Evolutionary conservation across 2,888 invertebrate species (phyloP), one percentile per base, ranked within the genome.

Genomic region (Hirtodrosophila cameraria): DNA sequence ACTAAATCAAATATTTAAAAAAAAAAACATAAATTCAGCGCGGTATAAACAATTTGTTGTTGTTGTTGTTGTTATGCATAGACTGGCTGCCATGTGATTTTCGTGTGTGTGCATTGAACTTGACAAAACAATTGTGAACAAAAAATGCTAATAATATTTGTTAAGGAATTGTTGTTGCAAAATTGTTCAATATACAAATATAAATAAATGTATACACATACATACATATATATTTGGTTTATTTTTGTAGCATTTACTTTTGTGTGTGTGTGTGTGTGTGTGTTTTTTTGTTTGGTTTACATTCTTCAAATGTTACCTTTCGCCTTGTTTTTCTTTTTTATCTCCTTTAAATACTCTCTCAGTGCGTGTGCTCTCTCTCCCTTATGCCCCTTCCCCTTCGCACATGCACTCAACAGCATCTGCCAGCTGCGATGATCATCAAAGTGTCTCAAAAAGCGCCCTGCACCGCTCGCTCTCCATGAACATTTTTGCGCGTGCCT

Each of bases 241-340:
- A 86, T 80, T 80, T 86, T 50, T 58, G 79, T 75, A 62, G 63
- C 61, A 76, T 42, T 27, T 43, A 33, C 18, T 52, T 50, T 79
- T 54, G 70, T 64, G 71, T 78, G 78, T 57, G 23, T 23, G 23
- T 55, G 80, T 65, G 73, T 64, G 61, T n/a, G n/a, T n/a, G n/a
- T n/a, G n/a, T n/a, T n/a, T n/a, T 60, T 82, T 83, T 83, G 77
- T 86, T 86, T 83, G 64, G 65, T 67, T 83, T 83, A 80, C 80
- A 76, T 55, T 80, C n/a, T 72, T 46, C 60, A 57, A 57, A 33
- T 57, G 53, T 42, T 67, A 46, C 64, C 49, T 36, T 58, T 25
- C 18, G 18, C 5, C 18, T 20, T n/a, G n/a, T n/a, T n/a, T n/a
- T n/a, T n/a, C 28, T 67, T 55, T 43, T 64, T 62, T 38, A 55